Evolutionary conservation across 2,888 invertebrate species (phyloP).

Genomic region (Erebia ligea): DNA sequence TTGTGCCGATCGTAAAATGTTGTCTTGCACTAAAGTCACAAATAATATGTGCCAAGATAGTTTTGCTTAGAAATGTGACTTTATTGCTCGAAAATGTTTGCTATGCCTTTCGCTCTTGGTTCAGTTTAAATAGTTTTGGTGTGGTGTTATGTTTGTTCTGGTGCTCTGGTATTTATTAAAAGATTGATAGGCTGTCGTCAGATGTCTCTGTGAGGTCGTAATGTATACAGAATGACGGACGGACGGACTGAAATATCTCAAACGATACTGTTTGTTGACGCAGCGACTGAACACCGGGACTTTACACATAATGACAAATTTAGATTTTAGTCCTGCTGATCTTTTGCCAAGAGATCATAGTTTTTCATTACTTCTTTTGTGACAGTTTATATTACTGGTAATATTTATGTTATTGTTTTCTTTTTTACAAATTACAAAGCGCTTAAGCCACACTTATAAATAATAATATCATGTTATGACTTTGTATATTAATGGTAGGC

Average conservation of each 20-base stretch:
- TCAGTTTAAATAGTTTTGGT: slow-evolving; percentile 13
- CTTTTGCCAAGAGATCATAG: slow-evolving; percentile 36
- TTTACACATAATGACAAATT: slow-evolving; percentile 65
- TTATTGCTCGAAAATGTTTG: slow-evolving; percentile 31
- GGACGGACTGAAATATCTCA: slow-evolving; percentile 70
- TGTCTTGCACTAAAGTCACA: slow-evolving; percentile 72
- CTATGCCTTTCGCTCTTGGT: slow-evolving; percentile 35
- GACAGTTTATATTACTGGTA: slow-evolving; percentile 37
- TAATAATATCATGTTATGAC: no score
- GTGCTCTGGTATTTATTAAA: slow-evolving; percentile 72
- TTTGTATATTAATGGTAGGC: no score
- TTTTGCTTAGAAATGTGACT: slow-evolving; percentile 36
- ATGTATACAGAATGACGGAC: slow-evolving; percentile 63
- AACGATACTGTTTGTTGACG: slow-evolving; percentile 71
- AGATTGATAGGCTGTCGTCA: slow-evolving; percentile 78
- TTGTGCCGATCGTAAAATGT: slow-evolving; percentile 67
- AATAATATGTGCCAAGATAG: slow-evolving; percentile 50
- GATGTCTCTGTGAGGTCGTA: slow-evolving; percentile 73
- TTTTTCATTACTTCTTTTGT: slow-evolving; percentile 36
- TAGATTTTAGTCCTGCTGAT: slow-evolving; percentile 55
- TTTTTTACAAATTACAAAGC: not conserved
- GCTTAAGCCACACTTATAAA: not conserved
- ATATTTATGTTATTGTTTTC: slow-evolving; percentile 18
- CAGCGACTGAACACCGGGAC: slow-evolving; percentile 56
- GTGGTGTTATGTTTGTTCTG: slow-evolving; percentile 41